Conservation (phyloP, 2,888 invertebrate genomes). For the Tryphoninae sp. region DNA sequence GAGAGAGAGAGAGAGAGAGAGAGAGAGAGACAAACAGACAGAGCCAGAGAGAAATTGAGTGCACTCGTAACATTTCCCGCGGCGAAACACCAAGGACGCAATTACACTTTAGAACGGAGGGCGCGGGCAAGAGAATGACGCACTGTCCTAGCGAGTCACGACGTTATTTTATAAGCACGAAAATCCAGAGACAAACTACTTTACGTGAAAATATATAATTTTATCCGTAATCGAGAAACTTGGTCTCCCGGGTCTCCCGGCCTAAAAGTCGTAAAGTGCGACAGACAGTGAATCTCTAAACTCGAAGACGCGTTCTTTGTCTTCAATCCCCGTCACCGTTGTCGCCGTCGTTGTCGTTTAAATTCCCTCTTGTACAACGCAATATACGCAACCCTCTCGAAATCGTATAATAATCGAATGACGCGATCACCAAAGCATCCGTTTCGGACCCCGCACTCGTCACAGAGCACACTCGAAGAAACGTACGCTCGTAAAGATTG, state of each 20-base stretch:
- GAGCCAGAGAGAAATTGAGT: constrained; percentile 8
- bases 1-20: background rate
- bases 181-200: constrained; percentile 30
- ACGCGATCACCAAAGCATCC: constrained; percentile 55
- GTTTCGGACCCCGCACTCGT: constrained; percentile 18
- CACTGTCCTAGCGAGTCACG: constrained; percentile 48
- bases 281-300: constrained; percentile 66
- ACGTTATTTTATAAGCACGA: constrained; percentile 53
- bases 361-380: constrained; percentile 20
- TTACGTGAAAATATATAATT: constrained; percentile 48
- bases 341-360: constrained; percentile 16
- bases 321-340: constrained; percentile 14
- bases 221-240: constrained; percentile 50
- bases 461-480: constrained; percentile 2
- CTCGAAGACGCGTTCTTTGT: constrained; percentile 19
- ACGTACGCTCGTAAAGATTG: constrained; percentile 55
- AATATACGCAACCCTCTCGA: constrained; percentile 44
- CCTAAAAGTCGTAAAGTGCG: constrained; percentile 64
- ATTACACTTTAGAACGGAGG: constrained; percentile 48
- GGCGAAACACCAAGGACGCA: constrained; percentile 42
- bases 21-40: background rate
- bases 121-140: constrained; percentile 47
- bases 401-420: constrained; percentile 66
- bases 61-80: constrained; percentile 53
- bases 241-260: constrained; percentile 25